A percentile compares a stretch with the other conserved stretches of the same genome.
Conservation (phyloP, 2,113 vertebrate species). For the Perognathus longimembris region DNA sequence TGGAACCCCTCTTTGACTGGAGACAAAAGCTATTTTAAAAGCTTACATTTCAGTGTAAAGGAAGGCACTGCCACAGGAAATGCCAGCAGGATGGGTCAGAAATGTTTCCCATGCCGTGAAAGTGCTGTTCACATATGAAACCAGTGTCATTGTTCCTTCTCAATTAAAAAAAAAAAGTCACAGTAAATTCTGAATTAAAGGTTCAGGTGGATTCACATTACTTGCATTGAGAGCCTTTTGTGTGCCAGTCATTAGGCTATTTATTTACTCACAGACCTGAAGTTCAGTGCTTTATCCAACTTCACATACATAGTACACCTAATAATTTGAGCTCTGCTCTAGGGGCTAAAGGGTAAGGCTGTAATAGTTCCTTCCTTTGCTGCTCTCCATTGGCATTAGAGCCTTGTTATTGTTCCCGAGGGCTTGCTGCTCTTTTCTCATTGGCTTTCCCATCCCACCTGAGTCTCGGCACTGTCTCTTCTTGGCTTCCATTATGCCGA, state of each 20-base stretch:
- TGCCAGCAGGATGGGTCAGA: neutral
- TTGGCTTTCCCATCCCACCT: neutral
- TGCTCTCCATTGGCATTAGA: too few species aligned
- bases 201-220: neutral
- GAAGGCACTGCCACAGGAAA: conserved; percentile 46
- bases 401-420: too few species aligned
- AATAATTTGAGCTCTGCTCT: too few species aligned
- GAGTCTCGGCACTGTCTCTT: neutral
- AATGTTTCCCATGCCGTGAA: neutral
- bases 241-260: rapidly evolving
- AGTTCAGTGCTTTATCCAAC: neutral
- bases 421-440: too few species aligned
- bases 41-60: conserved; percentile 43
- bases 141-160: rapidly evolving
- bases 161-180: neutral
- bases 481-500: neutral
- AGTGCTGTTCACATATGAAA: neutral
- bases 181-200: neutral
- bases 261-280: neutral
- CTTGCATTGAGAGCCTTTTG: rapidly evolving
- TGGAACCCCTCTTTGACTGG: conserved; percentile 46
- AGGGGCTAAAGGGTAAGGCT: too few species aligned
- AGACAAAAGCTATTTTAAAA: conserved; percentile 8
- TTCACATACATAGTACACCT: neutral
- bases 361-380: too few species aligned